Evolutionary conservation across 2,888 invertebrate species (phyloP), one percentile per base, ranked within the genome.

Genomic region (Athalia circularis): DNA sequence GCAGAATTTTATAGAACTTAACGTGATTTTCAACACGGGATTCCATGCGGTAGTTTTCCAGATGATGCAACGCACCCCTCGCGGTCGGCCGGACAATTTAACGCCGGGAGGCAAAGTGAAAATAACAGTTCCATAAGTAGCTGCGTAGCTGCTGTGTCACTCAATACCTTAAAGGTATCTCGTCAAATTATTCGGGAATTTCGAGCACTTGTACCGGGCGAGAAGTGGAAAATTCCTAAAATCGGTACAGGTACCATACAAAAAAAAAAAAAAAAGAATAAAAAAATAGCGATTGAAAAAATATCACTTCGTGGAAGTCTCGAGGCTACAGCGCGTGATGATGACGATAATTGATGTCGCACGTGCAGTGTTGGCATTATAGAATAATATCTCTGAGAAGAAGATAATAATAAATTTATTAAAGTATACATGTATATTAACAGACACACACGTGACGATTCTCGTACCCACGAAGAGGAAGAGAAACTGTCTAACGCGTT

Each of bases 81-180:
- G 15, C 5, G 13, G 50, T 0, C 48, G 5, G 52, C 11, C 3
- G 6, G 6, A 29, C n/a, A 13, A 4, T n/a, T 7, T 4, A 52
- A 7, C 8, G 72, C 72, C 61, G 13, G 13, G 5, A 72, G 72
- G 72, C 72, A 9, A 72, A 72, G 72, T 72, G 72, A 72, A 72
- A 72, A 72, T 72, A 61, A 13, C 29, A 29, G 29, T 29, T 29
- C 52, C 43, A 15, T 7, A 68, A 52, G 68, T 43, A 15, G 61
- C 29, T 29, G 11, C 5, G 47, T 29, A 29, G 43, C 8, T 7
- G 54, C n/a, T 9, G 4, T n/a, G 54, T n/a, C 11, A 54, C 54
- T 54, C 29, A 29, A 29, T 29, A 29, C 29, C 29, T 29, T 29
- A 29, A 29, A 29, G 29, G 29, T 29, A 29, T 29, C 29, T 29